Evolutionary conservation across 2,888 invertebrate species (phyloP).

Genomic region (Drosophila melanosoma): DNA sequence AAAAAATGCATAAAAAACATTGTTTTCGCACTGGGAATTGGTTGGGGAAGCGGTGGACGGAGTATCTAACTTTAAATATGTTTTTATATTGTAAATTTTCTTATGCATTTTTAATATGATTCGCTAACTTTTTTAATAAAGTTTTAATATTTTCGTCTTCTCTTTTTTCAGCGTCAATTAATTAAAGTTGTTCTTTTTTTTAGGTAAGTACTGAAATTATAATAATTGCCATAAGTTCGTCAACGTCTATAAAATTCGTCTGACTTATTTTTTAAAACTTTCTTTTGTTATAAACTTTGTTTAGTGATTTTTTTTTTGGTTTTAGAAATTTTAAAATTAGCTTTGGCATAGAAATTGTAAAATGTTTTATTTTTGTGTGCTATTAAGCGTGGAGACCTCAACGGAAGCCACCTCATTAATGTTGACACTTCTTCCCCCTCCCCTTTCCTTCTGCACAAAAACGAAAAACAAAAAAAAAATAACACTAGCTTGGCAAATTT

Average conservation of each 20-base stretch:
- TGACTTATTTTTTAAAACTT: background rate
- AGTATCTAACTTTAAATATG: constrained; percentile 18
- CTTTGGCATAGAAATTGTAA: constrained; percentile 1
- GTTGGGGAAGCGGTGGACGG: background rate
- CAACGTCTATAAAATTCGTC: background rate
- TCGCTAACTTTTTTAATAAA: constrained; percentile 33
- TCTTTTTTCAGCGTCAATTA: constrained; percentile 38
- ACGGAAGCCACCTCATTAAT: constrained; percentile 33
- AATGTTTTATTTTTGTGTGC: constrained; percentile 12
- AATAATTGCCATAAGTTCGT: constrained; percentile 16
- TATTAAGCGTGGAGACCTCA: constrained; percentile 29
- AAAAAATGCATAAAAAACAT: constrained; percentile 59
- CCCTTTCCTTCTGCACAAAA: background rate
- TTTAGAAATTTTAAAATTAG: background rate
- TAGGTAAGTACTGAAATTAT: constrained; percentile 49
- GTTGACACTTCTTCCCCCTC: background rate
- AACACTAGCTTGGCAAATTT: constrained; percentile 21
- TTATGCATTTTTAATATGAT: constrained; percentile 34
- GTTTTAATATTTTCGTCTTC: constrained; percentile 5
- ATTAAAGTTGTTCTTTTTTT: constrained; percentile 23
- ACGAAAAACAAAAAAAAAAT: background rate
- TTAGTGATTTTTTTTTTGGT: background rate
- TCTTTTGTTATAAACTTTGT: background rate
- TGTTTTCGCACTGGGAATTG: background rate
- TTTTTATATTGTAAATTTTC: constrained; percentile 21